Evolutionary conservation across 2,888 invertebrate species (phyloP).

Genomic region (Eupithecia exiguata): DNA sequence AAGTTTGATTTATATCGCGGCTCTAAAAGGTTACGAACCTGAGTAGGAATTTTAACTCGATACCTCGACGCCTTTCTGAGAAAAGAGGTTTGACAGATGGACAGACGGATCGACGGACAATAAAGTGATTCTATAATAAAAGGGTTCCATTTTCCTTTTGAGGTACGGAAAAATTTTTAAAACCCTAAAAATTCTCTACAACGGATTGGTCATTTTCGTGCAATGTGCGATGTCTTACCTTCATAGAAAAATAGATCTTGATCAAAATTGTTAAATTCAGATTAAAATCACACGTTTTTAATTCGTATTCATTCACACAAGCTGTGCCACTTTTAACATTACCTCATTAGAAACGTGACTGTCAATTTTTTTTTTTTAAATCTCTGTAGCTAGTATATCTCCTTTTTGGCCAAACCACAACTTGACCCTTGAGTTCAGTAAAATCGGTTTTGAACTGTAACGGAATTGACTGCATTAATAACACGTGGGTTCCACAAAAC

Average conservation of each 20-base stretch:
- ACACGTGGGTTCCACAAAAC: not conserved
- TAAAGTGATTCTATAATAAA: no score
- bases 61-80: no score
- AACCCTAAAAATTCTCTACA: not conserved
- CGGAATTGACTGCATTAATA: conserved; percentile 2
- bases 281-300: conserved; percentile 20
- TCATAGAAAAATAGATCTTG: not conserved
- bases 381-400: conserved; percentile 1
- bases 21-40: no score
- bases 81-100: no score
- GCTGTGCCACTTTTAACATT: conserved; percentile 21
- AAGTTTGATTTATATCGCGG: no score
- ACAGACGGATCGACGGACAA: no score
- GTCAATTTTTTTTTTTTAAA: no score
- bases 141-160: no score
- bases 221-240: not conserved
- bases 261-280: conserved; percentile 1
- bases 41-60: no score
- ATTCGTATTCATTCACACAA: conserved; percentile 22
- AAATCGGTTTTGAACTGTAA: not conserved
- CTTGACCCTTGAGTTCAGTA: conserved; percentile 11
- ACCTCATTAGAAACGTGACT: conserved; percentile 25
- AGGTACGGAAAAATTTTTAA: no score
- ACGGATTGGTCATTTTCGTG: not conserved
- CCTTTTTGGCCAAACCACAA: conserved; percentile 2